Evolutionary conservation across 1,140 invertebrate genomes (phyloP), one percentile per base, ranked within the genome.

Genomic region (Drosophila pruinosa): DNA sequence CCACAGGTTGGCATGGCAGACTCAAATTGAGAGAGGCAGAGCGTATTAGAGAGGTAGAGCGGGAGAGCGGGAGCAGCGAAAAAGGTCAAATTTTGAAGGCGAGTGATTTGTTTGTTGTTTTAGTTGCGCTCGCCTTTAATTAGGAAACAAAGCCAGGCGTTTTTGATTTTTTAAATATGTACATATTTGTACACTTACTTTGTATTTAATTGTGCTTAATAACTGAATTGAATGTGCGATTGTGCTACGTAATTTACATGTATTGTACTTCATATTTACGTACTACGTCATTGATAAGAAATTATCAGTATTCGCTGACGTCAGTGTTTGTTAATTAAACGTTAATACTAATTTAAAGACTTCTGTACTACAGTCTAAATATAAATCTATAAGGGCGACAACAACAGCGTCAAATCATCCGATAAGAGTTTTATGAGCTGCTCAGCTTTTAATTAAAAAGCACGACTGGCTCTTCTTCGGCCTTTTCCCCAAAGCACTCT

Each of bases 61-160:
- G 10, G 19, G 47, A 48, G 14, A 58, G 50, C 39, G 8, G 43
- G 43, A 62, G 36, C 50, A 36, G 63, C 17, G 48, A 85, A 83
- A 85, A 85, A 86, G 77, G 80, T 85, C 81, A 85, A 86, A 71
- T 65, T 80, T 69, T 86, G 41, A 70, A 83, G 75, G 43, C 63
- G 57, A 76, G 59, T 48, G 72, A 83, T 83, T 82, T 78, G 79
- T 75, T 82, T 75, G 69, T 61, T 68, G 39, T 75, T 79, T 69
- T 80, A 72, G 62, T 74, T 59, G 48, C 53, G 39, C 21, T 63
- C 31, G 62, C 63, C 34, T 73, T 86, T 83, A 83, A 83, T 83
- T 83, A 73, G 72, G 71, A 80, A 73, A 86, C 76, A 73, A 56
- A 86, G 57, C 63, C 74, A 63, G 43, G 77, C 75, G 77, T 38